These are phyloP conservation scores for Prinia subflava DNA, from an alignment of 2,113 vertebrate genomes.

Conservation along the genomic window DNA sequence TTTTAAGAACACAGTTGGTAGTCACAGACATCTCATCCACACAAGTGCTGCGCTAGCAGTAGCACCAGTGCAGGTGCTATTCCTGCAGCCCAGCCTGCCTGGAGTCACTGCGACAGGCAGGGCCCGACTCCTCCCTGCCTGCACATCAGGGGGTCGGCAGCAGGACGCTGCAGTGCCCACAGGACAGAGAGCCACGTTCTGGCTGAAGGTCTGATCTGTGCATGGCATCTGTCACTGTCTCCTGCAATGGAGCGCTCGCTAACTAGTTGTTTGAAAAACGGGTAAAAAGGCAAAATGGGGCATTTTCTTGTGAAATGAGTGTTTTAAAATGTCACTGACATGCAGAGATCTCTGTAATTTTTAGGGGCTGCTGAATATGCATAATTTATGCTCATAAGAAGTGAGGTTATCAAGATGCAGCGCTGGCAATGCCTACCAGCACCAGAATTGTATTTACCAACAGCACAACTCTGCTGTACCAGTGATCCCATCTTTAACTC, in stretches of 20 bases:
- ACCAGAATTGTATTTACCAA: not conserved
- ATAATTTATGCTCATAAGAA: not conserved
- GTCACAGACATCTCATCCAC: not conserved
- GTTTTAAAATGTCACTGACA: not conserved
- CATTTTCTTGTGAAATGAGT: fast-evolving
- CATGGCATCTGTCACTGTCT: not conserved
- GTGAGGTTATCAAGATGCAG: not conserved
- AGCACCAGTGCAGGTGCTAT: not conserved
- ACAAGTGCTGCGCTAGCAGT: not conserved
- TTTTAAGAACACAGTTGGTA: not conserved
- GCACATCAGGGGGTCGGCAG: fast-evolving
- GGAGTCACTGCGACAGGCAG: not conserved
- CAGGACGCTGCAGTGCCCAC: fast-evolving
- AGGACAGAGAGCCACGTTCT: fast-evolving
- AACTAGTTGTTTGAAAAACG: not conserved
- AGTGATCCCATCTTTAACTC: not conserved
- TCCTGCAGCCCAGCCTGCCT: not conserved
- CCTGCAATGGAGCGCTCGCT: not conserved
- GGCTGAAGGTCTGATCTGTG: not conserved
- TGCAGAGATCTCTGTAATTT: not conserved
- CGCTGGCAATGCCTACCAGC: not conserved
- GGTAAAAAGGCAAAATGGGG: not conserved
- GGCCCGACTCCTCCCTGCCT: not conserved
- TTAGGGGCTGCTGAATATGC: not conserved
- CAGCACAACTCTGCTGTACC: too few relatives aligned